Conservation (phyloP, 92 coral and sea anemone genomes). For the Diadumene lineata region DNA sequence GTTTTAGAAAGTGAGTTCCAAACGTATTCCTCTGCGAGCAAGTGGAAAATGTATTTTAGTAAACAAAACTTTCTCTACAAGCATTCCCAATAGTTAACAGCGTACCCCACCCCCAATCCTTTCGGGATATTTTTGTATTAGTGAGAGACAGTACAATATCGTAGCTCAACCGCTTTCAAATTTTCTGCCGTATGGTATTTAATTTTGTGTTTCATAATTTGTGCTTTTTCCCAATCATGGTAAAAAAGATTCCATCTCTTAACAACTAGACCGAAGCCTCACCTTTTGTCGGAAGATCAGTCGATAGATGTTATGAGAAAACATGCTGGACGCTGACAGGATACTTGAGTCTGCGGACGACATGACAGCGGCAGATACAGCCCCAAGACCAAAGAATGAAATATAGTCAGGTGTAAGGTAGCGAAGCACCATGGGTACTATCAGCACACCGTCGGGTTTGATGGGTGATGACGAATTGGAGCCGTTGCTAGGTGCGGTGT, state of each 20-base stretch:
- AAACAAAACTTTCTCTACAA: too few relatives aligned
- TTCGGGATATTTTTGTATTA: too few relatives aligned
- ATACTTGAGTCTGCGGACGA: constrained; percentile 90
- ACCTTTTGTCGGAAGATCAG: constrained; percentile 84
- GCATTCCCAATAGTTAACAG: too few relatives aligned
- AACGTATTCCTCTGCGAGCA: neutral
- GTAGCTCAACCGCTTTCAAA: too few relatives aligned
- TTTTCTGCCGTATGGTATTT: too few relatives aligned
- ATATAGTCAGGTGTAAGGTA: constrained; percentile 83
- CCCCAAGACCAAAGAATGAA: constrained; percentile 86
- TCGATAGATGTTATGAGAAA: constrained; percentile 77
- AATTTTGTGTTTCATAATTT: too few relatives aligned
- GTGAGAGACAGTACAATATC: too few relatives aligned
- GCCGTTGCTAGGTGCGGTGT: constrained; percentile 16
- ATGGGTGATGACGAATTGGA: constrained; percentile 14
- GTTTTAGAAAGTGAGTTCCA: neutral
- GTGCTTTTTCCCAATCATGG: too few relatives aligned
- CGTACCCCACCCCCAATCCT: too few relatives aligned
- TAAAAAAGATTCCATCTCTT: neutral
- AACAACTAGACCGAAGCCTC: neutral
- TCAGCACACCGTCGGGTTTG: constrained; percentile 41
- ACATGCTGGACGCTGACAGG: constrained; percentile 87
- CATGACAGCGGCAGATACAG: constrained; percentile 96
- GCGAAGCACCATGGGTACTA: constrained; percentile 90
- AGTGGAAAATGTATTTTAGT: too few relatives aligned